phyloP scores from a whole-genome alignment of 2,113 vertebrate species.

The Melanocharis versteri region DNA sequence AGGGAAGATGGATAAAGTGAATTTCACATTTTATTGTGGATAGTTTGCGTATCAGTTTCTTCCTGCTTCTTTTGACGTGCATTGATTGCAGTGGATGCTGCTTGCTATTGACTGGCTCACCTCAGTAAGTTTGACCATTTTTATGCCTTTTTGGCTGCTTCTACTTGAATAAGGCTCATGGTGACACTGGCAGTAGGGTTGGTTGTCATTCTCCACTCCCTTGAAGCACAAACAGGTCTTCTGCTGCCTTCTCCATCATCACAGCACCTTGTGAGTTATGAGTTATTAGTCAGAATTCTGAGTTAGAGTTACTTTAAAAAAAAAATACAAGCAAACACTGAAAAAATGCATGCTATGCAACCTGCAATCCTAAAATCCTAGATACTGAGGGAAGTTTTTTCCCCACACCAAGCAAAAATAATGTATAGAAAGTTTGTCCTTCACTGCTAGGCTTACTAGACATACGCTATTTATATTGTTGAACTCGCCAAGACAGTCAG shows the following conservation, averaged over 20 bases:
- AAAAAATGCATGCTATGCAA: slow-evolving; percentile 57
- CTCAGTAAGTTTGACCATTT: not conserved
- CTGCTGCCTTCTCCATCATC: not conserved
- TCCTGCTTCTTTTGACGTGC: not conserved
- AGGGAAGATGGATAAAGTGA: not conserved
- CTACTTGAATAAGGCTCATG: accelerated
- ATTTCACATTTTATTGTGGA: not conserved
- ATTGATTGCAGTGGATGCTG: not conserved
- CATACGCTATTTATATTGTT: not conserved
- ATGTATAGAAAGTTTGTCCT: not conserved
- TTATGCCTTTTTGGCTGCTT: not conserved
- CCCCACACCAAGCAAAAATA: not conserved
- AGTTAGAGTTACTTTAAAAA: not conserved
- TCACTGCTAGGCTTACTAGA: too few relatives aligned
- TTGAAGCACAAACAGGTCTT: accelerated
- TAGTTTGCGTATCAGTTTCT: not conserved
- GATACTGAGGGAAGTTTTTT: not conserved
- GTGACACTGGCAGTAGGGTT: not conserved
- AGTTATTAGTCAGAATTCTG: not conserved
- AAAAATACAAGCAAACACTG: not conserved
- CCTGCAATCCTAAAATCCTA: not conserved
- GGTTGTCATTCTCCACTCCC: not conserved
- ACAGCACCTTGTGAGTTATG: accelerated
- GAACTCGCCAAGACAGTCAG: not conserved
- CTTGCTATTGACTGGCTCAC: not conserved